phyloP scores from a whole-genome alignment of 2,888 invertebrate species.

The Amphimallon solstitiale region DNA sequence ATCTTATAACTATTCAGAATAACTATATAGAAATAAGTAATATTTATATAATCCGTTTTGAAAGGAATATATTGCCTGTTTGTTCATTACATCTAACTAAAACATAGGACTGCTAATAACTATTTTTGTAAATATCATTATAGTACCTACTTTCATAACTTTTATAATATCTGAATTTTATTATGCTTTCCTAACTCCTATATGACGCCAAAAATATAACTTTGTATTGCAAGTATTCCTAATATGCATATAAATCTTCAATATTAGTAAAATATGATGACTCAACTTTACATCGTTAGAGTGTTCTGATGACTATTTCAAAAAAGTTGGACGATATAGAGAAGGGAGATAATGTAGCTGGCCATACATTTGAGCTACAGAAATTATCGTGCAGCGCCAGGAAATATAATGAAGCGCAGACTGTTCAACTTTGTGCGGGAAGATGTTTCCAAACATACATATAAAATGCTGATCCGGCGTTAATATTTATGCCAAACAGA shows the following conservation, averaged over 20 bases:
- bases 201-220: too few species aligned
- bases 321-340: constrained; percentile 50
- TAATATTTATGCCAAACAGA: constrained; percentile 60
- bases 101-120: too few species aligned
- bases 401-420: constrained; percentile 53
- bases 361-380: constrained; percentile 43
- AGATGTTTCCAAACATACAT: constrained; percentile 57
- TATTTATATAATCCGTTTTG: too few species aligned
- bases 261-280: constrained; percentile 49
- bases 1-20: too few species aligned
- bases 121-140: too few species aligned
- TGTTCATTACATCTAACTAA: too few species aligned
- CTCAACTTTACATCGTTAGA: constrained; percentile 57
- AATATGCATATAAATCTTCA: constrained; percentile 13
- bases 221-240: background rate
- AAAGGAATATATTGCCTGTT: too few species aligned
- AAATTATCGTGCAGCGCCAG: constrained; percentile 46
- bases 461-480: constrained; percentile 60
- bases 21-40: too few species aligned
- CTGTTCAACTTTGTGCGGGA: constrained; percentile 55
- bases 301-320: constrained; percentile 54
- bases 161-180: too few species aligned
- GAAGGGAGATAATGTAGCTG: constrained; percentile 48
- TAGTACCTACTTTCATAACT: too few species aligned
- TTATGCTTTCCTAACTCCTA: too few species aligned